Conservation (phyloP, 2,797 vertebrate genomes). For the Babyrousa celebensis region DNA sequence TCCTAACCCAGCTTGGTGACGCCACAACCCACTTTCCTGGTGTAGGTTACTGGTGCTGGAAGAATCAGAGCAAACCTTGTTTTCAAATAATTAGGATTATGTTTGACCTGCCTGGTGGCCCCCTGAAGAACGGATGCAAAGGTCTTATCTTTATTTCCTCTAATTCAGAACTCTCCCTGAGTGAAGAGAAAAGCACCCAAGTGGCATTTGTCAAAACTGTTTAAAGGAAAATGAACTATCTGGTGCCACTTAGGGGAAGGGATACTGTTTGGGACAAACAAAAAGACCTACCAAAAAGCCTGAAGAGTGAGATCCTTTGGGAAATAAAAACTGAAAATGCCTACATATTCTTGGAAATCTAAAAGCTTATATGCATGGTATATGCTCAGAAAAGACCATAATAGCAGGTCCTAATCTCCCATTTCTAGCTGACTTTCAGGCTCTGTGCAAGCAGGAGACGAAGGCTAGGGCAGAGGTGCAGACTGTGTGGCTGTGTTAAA, state of each 20-base stretch:
- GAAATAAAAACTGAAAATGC: not conserved
- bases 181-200: not conserved
- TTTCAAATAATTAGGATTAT: not conserved
- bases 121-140: not conserved
- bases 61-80: not conserved
- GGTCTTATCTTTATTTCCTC: not conserved
- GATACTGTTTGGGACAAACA: no score
- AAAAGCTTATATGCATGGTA: not conserved
- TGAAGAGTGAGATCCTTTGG: not conserved
- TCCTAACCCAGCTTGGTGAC: not conserved
- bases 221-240: not conserved
- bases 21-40: not conserved
- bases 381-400: not conserved
- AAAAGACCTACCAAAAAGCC: not conserved
- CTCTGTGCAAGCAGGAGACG: not conserved
- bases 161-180: not conserved
- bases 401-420: not conserved
- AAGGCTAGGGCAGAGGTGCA: not conserved
- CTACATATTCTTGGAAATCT: not conserved
- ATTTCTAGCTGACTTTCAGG: not conserved
- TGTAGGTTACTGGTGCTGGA: not conserved
- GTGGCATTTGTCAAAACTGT: not conserved
- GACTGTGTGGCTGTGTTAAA: fast-evolving
- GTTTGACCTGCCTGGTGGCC: not conserved
- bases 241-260: not conserved